Base-by-base conservation (phyloP, 1,140 invertebrate species). In the Triops cancriformis region DNA sequence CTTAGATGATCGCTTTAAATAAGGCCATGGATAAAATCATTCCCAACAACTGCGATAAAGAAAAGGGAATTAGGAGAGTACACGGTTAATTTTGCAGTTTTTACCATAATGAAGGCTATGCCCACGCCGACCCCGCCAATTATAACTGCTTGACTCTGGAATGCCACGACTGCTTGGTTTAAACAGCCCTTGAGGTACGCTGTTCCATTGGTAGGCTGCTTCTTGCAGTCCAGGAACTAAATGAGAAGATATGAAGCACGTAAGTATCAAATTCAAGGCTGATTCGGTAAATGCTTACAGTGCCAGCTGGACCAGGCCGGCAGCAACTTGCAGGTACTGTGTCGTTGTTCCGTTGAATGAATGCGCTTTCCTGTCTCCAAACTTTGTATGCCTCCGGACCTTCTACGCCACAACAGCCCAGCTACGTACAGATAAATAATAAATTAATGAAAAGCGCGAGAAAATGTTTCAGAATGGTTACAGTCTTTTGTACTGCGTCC, bases 331-430 rank as follows among this genome's bases (percentile, higher is more conserved):
- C 85, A 1, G 94, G 93, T 27, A 94, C 88, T 45, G n/a, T 64
- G 23, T 87, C 87, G 72, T 89, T 89, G 42, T 81, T 79, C 1
- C 76, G 80, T 80, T 88, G 87, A 81, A 83, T 45, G 78, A 76
- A 64, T 18, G 73, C 77, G 76, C 83, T 84, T 11, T 80, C 74
- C 31, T 72, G 80, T 18, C 76, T 51, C 93, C 93, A 95, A 82
- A 95, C 92, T 74, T 87, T 85, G 82, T 88, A 91, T 74, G 85
- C 87, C 74, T 87, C 73, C 12, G 27, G n/a, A 18, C 75, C 78
- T 73, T 79, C 87, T 1, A 95, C 91, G 23, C 94, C 94, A 82
- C 94, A 96, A 84, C 94, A 96, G 81, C 92, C 88, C 51, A 95
- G 86, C 84, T 93, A 85, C 11, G 88, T 85, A n/a, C 51, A 74